phyloP scores from a whole-genome alignment of 1,140 invertebrate genomes.

The Saccostrea cuccullata region DNA sequence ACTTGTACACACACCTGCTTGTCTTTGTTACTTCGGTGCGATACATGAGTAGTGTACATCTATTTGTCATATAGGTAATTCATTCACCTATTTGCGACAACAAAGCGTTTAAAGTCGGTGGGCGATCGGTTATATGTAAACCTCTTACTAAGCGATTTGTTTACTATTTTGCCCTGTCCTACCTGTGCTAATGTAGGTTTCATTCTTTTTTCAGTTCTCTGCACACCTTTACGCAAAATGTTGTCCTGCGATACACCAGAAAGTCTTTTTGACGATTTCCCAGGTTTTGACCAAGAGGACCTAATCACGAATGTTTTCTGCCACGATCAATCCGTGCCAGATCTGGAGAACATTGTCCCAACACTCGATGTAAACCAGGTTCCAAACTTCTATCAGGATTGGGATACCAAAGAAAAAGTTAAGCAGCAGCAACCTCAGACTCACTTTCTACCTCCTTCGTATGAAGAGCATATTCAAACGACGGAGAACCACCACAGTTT shows the following conservation, averaged over 20 bases:
- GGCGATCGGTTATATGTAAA: constrained; percentile 23
- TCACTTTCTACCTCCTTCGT: constrained; percentile 40
- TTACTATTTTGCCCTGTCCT: not conserved
- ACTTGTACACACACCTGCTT: constrained; percentile 26
- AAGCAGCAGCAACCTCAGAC: constrained; percentile 26
- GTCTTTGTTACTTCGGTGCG: not conserved
- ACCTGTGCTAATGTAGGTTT: constrained; percentile 27
- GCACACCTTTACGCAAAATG: constrained; percentile 30
- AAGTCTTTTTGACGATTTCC: constrained; percentile 28
- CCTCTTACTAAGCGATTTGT: constrained; percentile 27
- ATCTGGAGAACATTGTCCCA: constrained; percentile 55
- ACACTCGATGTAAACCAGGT: constrained; percentile 50
- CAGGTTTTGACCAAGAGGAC: constrained; percentile 18
- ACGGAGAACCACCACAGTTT: not conserved
- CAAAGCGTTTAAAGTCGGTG: constrained; percentile 31
- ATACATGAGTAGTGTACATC: constrained; percentile 12
- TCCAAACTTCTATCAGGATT: constrained; percentile 33
- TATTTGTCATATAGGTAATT: constrained; percentile 34
- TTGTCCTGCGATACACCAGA: constrained; percentile 26
- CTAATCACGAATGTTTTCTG: constrained; percentile 10
- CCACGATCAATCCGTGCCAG: constrained; percentile 46
- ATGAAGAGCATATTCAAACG: constrained; percentile 44
- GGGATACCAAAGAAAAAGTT: constrained; percentile 24
- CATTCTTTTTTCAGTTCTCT: constrained; percentile 22
- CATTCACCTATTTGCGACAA: constrained; percentile 33